These are phyloP conservation scores for Rhagium mordax DNA, from an alignment of 2,888 invertebrate species.

Conservation along the genomic window DNA sequence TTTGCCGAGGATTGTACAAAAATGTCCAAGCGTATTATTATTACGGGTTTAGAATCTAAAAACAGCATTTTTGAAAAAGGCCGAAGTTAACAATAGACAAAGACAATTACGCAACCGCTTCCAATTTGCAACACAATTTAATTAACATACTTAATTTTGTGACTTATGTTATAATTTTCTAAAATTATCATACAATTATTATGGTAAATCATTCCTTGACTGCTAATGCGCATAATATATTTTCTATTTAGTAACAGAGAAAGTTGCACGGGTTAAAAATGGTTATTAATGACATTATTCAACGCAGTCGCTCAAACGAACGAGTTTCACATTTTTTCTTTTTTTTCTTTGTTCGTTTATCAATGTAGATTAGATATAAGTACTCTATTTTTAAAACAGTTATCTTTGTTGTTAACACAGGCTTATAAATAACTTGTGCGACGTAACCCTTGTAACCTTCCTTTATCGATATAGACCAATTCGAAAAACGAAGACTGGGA, in stretches of 20 bases:
- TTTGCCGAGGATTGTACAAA: too few relatives aligned
- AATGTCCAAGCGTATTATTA: too few relatives aligned
- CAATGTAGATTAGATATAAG: conserved; percentile 5
- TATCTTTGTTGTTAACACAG: conserved; percentile 34
- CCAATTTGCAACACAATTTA: neutral
- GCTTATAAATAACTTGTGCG: conserved; percentile 41
- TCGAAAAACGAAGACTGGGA: too few relatives aligned
- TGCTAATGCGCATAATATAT: conserved; percentile 19
- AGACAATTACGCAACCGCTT: conserved; percentile 1
- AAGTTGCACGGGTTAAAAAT: conserved; percentile 9
- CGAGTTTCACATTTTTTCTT: conserved; percentile 28
- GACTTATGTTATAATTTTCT: conserved; percentile 5
- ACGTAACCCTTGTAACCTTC: conserved; percentile 43
- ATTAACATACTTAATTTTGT: conserved; percentile 1
- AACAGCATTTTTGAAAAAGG: too few relatives aligned
- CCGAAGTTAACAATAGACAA: too few relatives aligned
- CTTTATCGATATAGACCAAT: conserved; percentile 36
- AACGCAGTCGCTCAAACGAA: conserved; percentile 1
- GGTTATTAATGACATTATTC: conserved; percentile 15
- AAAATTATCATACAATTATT: conserved; percentile 25
- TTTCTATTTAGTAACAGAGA: conserved; percentile 28
- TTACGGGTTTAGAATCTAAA: too few relatives aligned
- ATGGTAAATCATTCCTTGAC: conserved; percentile 3
- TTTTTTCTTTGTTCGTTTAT: conserved; percentile 30
- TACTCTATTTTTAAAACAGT: conserved; percentile 38